Evolutionary conservation across 2,113 vertebrate genomes (phyloP).

Genomic region (Silurus meridionalis): DNA sequence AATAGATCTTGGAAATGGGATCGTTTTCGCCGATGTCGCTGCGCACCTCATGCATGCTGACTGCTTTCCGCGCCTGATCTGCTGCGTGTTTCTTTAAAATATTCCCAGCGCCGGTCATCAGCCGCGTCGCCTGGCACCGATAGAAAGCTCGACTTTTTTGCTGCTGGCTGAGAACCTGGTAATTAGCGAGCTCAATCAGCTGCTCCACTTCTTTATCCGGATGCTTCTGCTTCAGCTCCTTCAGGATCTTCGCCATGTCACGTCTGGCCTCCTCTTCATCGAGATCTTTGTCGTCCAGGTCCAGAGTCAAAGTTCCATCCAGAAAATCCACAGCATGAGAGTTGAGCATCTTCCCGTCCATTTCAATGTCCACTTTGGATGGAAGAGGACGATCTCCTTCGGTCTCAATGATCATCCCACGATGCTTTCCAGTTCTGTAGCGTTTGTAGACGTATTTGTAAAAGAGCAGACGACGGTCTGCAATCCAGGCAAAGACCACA

Average conservation of each 20-base stretch:
- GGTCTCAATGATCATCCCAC: constrained; percentile 96
- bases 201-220: constrained; percentile 98
- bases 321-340: constrained; percentile 95
- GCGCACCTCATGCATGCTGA: constrained; percentile 96
- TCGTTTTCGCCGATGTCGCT: constrained; percentile 83
- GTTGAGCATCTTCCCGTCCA: constrained; percentile 97
- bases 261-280: constrained; percentile 95
- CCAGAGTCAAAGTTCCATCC: constrained; percentile 89
- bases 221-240: constrained; percentile 97
- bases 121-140: constrained; percentile 93
- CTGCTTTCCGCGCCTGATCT: constrained; percentile 94
- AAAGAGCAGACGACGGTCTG: constrained; percentile 94
- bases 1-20: constrained; percentile 89
- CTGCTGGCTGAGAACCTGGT: constrained; percentile 98
- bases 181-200: constrained; percentile 96
- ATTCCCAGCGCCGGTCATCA: constrained; percentile 98
- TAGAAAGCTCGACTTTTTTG: constrained; percentile 98
- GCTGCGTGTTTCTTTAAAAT: constrained; percentile 97
- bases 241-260: constrained; percentile 97
- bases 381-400: constrained; percentile 89
- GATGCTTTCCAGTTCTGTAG: constrained; percentile 93
- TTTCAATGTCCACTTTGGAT: constrained; percentile 96
- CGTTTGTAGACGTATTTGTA: constrained; percentile 99
- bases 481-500: constrained; percentile 96
- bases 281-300: constrained; percentile 90